Base-by-base conservation (phyloP, 2,797 vertebrate genomes). In the Fundulus diaphanus region DNA sequence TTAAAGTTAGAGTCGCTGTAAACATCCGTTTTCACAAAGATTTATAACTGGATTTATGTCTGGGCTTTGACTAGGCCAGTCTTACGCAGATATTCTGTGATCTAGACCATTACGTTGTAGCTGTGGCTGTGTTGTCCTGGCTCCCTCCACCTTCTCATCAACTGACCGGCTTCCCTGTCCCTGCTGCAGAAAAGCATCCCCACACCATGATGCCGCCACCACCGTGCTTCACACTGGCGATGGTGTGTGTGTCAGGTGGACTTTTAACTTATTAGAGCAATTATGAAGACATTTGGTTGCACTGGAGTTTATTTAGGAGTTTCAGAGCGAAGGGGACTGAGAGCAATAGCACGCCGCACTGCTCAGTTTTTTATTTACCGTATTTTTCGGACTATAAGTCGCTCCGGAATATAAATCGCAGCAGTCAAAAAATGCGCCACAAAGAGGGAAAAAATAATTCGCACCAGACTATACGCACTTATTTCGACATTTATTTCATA, bases 51-150 rank as follows among this genome's bases (percentile, higher is more conserved):
- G 40, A 42, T 11, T 49, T 49, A 49, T 3, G 9, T 15, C 37
- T 66, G 37, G 24, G 42, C 63, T 66, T 66, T 40, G 63, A 66
- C 12, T 66, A 42, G 63, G 35, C 37, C 63, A n/a, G 40, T 42
- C 37, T 66, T 27, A 24, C 31, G 35, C 57, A 18, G 56, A 3
- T 20, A 2, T 35, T 33, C 20, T 59, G 56, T 31, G 3, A 31
- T 33, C 15, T 59, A 33, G 16, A 31, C 15, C 16, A 31, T 18
- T 18, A 5, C 15, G 7, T n/a, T 33, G 56, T 33, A 31, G 56
- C 15, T 48, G 46, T 48, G 46, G 46, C 15, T 16, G 13, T 18
- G 18, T 48, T 48, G 46, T 48, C 46, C 15, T 20, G 29, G 27
- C 13, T 57, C 13, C 54, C 16, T 27, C 52, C 52, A 54, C n/a